phyloP scores from a whole-genome alignment of 1,140 invertebrate species.

The Rhagoletis pomonella region DNA sequence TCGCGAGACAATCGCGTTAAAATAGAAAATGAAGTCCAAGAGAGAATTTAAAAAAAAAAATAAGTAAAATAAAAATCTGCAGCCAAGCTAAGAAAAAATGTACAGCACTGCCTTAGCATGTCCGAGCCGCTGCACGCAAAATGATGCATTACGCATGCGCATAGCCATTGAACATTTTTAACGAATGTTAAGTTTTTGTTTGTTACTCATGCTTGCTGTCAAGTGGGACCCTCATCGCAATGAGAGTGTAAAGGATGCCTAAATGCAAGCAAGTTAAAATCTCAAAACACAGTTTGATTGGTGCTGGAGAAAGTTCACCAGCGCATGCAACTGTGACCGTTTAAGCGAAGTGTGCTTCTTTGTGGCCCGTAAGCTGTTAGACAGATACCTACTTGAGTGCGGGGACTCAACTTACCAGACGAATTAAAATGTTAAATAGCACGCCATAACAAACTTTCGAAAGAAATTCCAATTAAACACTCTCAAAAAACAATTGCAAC shows the following conservation, averaged over 20 bases:
- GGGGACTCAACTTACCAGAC: no score
- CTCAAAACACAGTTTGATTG: neutral
- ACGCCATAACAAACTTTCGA: no score
- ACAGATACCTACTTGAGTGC: no score
- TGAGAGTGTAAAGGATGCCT: constrained; percentile 23
- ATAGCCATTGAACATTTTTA: neutral
- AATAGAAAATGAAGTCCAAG: neutral
- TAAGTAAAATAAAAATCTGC: no score
- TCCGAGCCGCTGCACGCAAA: neutral
- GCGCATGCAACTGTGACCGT: neutral
- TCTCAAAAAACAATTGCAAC: no score
- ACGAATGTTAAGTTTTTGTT: neutral
- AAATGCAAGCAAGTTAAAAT: neutral
- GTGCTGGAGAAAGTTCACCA: neutral
- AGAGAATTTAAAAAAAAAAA: neutral
- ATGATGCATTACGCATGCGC: constrained; percentile 22
- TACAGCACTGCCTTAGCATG: neutral
- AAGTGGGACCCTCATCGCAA: constrained; percentile 25
- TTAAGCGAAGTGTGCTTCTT: no score
- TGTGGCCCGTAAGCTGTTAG: no score
- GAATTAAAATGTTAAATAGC: no score
- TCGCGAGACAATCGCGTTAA: neutral
- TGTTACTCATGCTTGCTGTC: no score
- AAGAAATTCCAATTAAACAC: no score
- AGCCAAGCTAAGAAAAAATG: neutral